Conservation (phyloP, 2,797 vertebrate genomes). For the Petrocephalus sullivani region DNA sequence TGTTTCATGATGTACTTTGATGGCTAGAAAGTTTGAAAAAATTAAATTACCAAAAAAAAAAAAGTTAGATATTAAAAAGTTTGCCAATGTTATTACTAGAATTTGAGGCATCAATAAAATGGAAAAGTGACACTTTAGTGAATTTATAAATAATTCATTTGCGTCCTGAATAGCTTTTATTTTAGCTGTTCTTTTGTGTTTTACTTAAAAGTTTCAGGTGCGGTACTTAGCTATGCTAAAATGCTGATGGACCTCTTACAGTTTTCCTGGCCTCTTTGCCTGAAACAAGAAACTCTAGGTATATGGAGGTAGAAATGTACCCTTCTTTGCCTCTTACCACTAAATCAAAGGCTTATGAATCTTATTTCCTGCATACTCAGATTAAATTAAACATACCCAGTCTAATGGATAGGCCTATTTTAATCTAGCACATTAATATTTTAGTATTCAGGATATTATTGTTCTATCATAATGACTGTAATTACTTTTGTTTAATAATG, state of each 20-base stretch:
- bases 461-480: constrained; percentile 76
- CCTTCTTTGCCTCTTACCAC: constrained; percentile 65
- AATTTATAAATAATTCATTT: not conserved
- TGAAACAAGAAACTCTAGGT: not conserved
- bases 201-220: not conserved
- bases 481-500: constrained; percentile 81
- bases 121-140: not conserved
- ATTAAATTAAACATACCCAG: constrained; percentile 72
- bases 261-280: not conserved
- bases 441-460: constrained; percentile 81
- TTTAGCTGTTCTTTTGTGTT: not conserved
- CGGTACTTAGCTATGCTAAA: not conserved
- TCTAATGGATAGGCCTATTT: constrained; percentile 78
- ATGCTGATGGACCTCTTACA: not conserved
- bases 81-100: not conserved
- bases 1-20: not conserved
- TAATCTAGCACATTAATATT: constrained; percentile 75
- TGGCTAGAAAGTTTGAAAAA: not conserved
- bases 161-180: not conserved
- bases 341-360: constrained; percentile 70
- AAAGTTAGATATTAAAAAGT: not conserved
- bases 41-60: not conserved
- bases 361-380: constrained; percentile 70
- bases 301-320: constrained; percentile 47
- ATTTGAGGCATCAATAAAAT: not conserved